Evolutionary conservation across 2,113 vertebrate genomes (phyloP).

Genomic region (Pongo abelii): DNA sequence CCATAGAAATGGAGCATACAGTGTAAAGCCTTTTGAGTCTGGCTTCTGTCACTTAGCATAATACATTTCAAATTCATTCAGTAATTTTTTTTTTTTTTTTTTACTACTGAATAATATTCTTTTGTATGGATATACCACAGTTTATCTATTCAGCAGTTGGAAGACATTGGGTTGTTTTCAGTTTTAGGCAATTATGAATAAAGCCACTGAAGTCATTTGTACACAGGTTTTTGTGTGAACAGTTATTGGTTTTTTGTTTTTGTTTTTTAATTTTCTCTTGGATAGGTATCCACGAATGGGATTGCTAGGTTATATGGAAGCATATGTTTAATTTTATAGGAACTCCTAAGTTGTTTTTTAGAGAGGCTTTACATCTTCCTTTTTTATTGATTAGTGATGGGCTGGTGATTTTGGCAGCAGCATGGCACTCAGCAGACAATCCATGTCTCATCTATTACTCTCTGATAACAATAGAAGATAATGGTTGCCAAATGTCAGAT

Average conservation of each 20-base stretch:
- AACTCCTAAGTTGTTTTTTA: neutral
- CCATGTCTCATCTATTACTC: constrained; percentile 95
- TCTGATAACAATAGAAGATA: constrained; percentile 91
- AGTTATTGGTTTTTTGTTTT: too few relatives aligned
- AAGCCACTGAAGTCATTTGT: neutral
- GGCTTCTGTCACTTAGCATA: neutral
- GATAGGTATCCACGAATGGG: neutral
- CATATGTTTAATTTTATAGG: neutral
- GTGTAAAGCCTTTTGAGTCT: neutral
- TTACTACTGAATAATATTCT: neutral
- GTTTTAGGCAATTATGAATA: neutral
- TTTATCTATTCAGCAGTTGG: neutral
- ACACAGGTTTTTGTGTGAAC: neutral
- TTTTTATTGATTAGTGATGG: constrained; percentile 85
- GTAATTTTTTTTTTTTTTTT: neutral
- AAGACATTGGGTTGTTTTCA: neutral
- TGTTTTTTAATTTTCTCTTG: neutral
- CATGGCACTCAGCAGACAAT: constrained; percentile 92
- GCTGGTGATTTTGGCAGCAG: constrained; percentile 92
- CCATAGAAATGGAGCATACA: neutral
- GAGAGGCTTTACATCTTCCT: neutral
- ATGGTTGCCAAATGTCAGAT: constrained; percentile 86
- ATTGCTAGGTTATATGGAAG: neutral
- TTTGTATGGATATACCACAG: neutral
- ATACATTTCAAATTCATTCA: neutral